Conservation (phyloP, 2,888 invertebrate species). For the Parthenolecanium corni region DNA sequence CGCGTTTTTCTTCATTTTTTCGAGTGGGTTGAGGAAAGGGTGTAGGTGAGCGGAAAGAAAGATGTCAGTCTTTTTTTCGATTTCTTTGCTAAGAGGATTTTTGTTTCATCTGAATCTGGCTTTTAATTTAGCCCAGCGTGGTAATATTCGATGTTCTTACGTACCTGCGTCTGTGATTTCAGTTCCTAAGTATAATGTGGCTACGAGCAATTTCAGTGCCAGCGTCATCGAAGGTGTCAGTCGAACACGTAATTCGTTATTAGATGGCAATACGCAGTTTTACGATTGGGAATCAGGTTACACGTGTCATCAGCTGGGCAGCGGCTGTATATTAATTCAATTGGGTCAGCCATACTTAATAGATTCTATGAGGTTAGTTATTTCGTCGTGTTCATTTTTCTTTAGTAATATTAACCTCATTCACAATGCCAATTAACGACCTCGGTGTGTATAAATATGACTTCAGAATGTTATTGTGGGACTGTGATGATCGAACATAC, state of each 20-base stretch:
- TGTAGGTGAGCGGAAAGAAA: no score
- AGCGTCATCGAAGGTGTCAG: slow-evolving; percentile 91
- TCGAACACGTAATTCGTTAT: slow-evolving; percentile 80
- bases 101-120: slow-evolving; percentile 4
- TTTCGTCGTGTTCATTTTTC: background rate
- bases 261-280: slow-evolving; percentile 87
- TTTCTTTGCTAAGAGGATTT: background rate
- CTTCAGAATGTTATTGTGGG: slow-evolving; percentile 79
- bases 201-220: slow-evolving; percentile 79
- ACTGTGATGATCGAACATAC: slow-evolving; percentile 89
- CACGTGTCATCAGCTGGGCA: slow-evolving; percentile 91
- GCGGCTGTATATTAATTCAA: slow-evolving; percentile 88
- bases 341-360: slow-evolving; percentile 92
- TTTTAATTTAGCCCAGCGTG: background rate
- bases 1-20: no score
- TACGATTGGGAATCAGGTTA: slow-evolving; percentile 99
- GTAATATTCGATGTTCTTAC: background rate
- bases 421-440: no score
- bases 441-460: no score
- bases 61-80: background rate
- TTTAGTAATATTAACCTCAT: no score
- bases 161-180: slow-evolving; percentile 41
- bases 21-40: no score
- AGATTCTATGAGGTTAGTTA: slow-evolving; percentile 59
- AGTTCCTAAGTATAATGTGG: slow-evolving; percentile 80